A percentile compares a stretch with the other conserved stretches of the same genome.
Conservation (phyloP, 35 echinoderm and acorn worm species). For the Hemicentrotus pulcherrimus region DNA sequence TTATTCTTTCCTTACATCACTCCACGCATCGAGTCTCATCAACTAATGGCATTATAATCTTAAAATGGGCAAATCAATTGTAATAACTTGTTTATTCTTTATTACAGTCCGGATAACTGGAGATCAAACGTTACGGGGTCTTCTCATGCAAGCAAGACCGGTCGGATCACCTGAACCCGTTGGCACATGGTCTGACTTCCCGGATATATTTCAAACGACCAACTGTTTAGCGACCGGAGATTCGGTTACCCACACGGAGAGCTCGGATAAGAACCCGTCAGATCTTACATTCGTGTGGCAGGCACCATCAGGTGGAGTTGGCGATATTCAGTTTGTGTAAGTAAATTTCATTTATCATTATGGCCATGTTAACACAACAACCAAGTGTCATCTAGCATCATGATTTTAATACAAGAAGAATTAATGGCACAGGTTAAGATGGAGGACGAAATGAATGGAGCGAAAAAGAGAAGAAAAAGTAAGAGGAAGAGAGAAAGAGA, state of each 20-base stretch:
- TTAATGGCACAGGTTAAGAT: no score
- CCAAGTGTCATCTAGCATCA: no score
- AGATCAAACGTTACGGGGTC: constrained; percentile 5
- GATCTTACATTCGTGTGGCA: neutral
- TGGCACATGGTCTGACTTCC: neutral
- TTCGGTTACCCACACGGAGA: constrained; percentile 8
- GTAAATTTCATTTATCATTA: neutral
- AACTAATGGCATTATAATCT: no score
- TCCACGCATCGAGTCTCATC: no score
- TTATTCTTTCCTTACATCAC: no score
- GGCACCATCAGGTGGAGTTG: neutral
- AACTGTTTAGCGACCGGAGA: neutral
- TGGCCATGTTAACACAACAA: no score
- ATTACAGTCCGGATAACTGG: constrained; percentile 8
- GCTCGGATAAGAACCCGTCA: neutral
- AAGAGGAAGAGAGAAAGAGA: no score
- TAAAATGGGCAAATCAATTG: no score
- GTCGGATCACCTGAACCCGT: neutral
- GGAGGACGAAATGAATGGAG: no score
- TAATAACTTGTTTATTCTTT: neutral
- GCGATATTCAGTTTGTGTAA: constrained; percentile 22
- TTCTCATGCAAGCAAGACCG: neutral
- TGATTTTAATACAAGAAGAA: no score
- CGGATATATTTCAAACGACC: neutral
- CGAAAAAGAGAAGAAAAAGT: no score